These are phyloP conservation scores for Ovis aries DNA, from an alignment of 2,113 vertebrate species.

Conservation along the genomic window DNA sequence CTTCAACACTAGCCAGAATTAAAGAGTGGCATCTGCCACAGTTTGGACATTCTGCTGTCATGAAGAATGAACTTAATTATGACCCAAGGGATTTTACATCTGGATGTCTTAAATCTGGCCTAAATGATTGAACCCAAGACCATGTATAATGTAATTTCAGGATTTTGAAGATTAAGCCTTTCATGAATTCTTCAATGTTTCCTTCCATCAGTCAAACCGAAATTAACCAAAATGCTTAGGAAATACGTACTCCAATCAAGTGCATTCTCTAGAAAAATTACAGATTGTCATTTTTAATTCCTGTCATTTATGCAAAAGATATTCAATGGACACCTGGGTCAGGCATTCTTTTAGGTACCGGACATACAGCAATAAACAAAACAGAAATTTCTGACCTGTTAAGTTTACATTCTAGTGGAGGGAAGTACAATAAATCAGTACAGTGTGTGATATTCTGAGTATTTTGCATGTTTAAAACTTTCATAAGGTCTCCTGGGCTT, in stretches of 20 bases:
- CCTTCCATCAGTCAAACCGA: neutral
- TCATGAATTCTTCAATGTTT: neutral
- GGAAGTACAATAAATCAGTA: neutral
- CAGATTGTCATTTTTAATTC: neutral
- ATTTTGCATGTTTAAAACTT: neutral
- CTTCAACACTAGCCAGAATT: neutral
- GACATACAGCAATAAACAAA: neutral
- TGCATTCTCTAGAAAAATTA: neutral
- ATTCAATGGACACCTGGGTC: neutral
- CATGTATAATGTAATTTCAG: neutral
- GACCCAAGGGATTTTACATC: neutral
- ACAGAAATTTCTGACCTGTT: neutral
- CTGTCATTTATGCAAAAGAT: neutral
- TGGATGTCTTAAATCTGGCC: neutral
- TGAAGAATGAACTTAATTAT: neutral
- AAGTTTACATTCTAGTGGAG: neutral
- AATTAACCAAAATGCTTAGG: neutral
- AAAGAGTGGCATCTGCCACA: neutral
- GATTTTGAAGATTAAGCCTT: neutral
- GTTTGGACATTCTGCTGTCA: neutral
- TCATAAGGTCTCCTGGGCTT: neutral
- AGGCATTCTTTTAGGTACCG: neutral
- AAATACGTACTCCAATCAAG: neutral
- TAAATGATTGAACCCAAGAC: neutral
- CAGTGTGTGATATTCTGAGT: neutral